Evolutionary conservation across 2,797 vertebrate species (phyloP).

Genomic region (Alectoris magna): DNA sequence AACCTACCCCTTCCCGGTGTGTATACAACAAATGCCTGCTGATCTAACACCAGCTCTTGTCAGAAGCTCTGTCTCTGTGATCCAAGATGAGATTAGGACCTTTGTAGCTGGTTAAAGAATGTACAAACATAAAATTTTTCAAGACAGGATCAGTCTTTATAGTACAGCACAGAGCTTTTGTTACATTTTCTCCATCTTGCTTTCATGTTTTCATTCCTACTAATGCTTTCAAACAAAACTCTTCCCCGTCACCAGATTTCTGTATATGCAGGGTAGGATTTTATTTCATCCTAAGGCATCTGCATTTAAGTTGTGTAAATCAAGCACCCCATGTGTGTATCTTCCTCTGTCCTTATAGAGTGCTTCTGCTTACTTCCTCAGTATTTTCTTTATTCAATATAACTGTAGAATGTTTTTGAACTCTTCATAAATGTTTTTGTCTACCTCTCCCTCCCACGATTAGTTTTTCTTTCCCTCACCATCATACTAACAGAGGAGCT

Average conservation of each 20-base stretch:
- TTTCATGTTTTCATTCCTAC: neutral
- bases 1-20: neutral
- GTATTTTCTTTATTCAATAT: neutral
- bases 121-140: neutral
- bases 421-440: neutral
- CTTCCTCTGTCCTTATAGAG: neutral
- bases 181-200: neutral
- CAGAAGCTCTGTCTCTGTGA: neutral
- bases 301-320: neutral
- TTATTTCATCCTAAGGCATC: slow-evolving; percentile 11
- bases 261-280: neutral
- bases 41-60: neutral
- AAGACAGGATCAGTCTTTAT: neutral
- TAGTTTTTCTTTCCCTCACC: neutral
- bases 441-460: neutral
- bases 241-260: neutral
- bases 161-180: neutral
- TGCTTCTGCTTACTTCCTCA: neutral
- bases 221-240: slow-evolving; percentile 21
- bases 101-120: neutral
- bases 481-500: neutral
- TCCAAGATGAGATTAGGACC: neutral
- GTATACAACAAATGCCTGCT: neutral
- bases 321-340: neutral
- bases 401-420: neutral